These are phyloP conservation scores for Chirona hameri DNA, from an alignment of 2,888 invertebrate genomes.

Conservation along the genomic window DNA sequence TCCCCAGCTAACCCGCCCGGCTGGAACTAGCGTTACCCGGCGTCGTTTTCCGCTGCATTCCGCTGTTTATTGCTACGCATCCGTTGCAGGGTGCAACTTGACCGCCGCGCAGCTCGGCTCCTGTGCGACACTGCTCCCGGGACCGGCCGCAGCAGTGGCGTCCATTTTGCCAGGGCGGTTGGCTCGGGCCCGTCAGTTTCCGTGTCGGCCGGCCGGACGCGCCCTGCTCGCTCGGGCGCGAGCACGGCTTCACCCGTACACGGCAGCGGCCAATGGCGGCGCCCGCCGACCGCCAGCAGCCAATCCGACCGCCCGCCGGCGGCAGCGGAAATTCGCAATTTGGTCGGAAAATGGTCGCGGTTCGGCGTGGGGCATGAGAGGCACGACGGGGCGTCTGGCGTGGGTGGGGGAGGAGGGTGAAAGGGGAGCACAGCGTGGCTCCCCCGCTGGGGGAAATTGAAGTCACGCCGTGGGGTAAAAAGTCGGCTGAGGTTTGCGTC, in stretches of 20 bases:
- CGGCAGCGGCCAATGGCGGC: neutral
- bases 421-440: no score
- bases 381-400: neutral
- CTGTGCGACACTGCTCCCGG: no score
- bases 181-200: neutral
- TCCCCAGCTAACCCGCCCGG: neutral
- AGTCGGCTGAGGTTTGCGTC: neutral
- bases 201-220: neutral
- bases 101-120: no score
- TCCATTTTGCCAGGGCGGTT: neutral
- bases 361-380: neutral
- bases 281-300: neutral
- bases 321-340: constrained; percentile 8
- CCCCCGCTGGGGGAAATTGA: no score
- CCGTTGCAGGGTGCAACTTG: neutral
- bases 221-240: neutral
- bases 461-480: no score
- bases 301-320: neutral
- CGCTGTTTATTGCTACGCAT: neutral
- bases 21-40: neutral
- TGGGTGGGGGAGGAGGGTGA: no score
- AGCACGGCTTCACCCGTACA: neutral
- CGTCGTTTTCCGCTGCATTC: neutral
- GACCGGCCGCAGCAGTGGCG: neutral
- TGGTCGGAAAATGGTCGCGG: neutral